Evolutionary conservation across 37 sponge, comb jelly and placozoan genomes (phyloP), one percentile per base, ranked within the genome.

Genomic region (Ephydatia muelleri): DNA sequence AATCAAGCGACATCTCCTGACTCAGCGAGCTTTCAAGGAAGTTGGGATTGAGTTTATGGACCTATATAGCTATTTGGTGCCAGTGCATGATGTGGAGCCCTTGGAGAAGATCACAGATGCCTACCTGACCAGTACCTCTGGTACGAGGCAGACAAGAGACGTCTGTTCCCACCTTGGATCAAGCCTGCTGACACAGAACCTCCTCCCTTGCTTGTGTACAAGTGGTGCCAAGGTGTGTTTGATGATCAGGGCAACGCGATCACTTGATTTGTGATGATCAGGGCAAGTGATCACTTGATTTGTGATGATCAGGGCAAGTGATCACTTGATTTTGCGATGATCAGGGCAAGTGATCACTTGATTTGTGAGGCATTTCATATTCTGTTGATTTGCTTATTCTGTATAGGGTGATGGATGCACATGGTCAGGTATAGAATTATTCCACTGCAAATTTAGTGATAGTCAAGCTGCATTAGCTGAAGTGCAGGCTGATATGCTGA

Each of bases 21-120:
- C 99, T 43, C 97, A 96, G 87, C 70, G 99, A 39, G 95, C 97
- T 48, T 98, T 98, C 92, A 98, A 98, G 72, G 99, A 98, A 91
- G 90, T 91, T 77, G 99, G 97, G 26, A 98, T 98, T 36, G 99
- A 98, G 83, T 98, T 98, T 85, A 98, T 98, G 99, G 99, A 98
- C 85, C 90, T 98, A 38, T 98, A 98, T 91, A 93, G 85, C 39
- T 97, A 98, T 82, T 85, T 98, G 49, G 79, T 96, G 1, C 99
- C 99, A 25, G 99, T 96, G 69, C 92, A 95, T 76, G 99, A 98
- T 75, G 94, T 98, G 64, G 99, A 98, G 90, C 99, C 99, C 2
- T 83, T 96, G 83, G 99, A 98, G 93, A 98, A 98, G 92, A 98
- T 98, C 68, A 98, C 99, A 21, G 99, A 98, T 83, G 99, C 99